phyloP scores from a whole-genome alignment of 1,140 invertebrate genomes.

The Neuroterus valhalla region DNA sequence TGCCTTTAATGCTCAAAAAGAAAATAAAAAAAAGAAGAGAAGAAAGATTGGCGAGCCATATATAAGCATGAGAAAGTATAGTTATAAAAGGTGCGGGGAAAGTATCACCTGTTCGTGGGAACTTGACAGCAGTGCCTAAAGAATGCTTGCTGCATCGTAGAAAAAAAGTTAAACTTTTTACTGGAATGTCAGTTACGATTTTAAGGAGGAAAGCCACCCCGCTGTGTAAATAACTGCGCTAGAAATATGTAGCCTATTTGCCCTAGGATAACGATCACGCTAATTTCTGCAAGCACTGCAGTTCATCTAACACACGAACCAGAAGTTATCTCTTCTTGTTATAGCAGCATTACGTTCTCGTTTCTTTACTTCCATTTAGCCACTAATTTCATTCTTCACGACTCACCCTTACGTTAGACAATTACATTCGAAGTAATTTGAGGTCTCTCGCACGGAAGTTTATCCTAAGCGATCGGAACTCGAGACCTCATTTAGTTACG shows the following conservation, averaged over 20 bases:
- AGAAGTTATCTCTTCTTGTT: neutral
- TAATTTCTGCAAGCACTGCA: slow-evolving; percentile 26
- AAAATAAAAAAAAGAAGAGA: slow-evolving; percentile 31
- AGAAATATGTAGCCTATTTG: slow-evolving; percentile 21
- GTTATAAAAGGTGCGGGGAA: slow-evolving; percentile 23
- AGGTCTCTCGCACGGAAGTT: too few species aligned
- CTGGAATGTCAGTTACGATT: slow-evolving; percentile 23
- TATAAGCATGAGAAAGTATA: neutral
- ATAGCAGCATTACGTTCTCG: slow-evolving; percentile 19
- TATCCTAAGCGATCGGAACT: too few species aligned
- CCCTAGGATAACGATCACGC: slow-evolving; percentile 19
- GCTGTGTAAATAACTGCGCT: slow-evolving; percentile 15
- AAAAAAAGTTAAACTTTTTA: slow-evolving; percentile 21
- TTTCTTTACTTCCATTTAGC: slow-evolving; percentile 20
- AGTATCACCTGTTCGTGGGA: slow-evolving; percentile 32
- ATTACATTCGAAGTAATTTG: too few species aligned
- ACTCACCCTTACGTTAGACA: neutral
- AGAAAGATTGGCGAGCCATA: neutral
- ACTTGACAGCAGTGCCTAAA: slow-evolving; percentile 34
- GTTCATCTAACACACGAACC: slow-evolving; percentile 15
- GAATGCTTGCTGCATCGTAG: slow-evolving; percentile 30
- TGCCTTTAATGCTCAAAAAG: slow-evolving; percentile 9
- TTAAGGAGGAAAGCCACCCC: slow-evolving; percentile 22
- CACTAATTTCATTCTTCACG: slow-evolving; percentile 19
- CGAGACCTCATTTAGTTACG: too few species aligned